Base-by-base conservation (phyloP, 2,797 vertebrate species). In the Diglossa cyanea region DNA sequence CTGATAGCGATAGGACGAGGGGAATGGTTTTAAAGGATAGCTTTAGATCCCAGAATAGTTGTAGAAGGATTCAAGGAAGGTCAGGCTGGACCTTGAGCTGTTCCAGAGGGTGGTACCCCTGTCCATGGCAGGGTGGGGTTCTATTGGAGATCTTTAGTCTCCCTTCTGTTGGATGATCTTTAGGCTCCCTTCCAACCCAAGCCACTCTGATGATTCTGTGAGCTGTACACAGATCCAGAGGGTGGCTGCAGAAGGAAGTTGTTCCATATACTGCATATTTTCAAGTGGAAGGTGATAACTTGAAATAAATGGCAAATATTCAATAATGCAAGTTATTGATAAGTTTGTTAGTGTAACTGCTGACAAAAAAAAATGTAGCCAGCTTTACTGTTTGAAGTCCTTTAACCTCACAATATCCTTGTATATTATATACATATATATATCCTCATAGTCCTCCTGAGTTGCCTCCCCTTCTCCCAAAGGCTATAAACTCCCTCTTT, bases 221-320 rank as follows among this genome's bases (percentile, higher is more conserved):
- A 40, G 19, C 26, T 40, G 8, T 28, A 11, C 8, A 7, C 3
- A 21, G 66, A 47, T 4, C 11, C 7, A 7, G 5, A 0, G 2
- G 6, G 19, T 55, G 66, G 23, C 48, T 84, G 92, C 50, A 61
- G 77, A 53, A 86, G 39, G 9, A 55, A 40, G 4, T 42, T 74
- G 20, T 57, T 65, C 51, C 6, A 10, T 37, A 3, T 15, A 13
- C 39, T 74, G 13, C 8, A 1, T 57, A 4, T 87, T 82, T 95
- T 82, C n/a, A 85, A 44, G 26, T 67, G 30, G 17, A 70, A 73
- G 21, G n/a, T 30, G 74, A 30, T 67, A 83, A 42, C 35, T 28
- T 31, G 20, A 65, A 79, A 54, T 60, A 82, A 73, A 70, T 37
- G 19, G 17, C 33, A 73, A 78, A 28, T 71, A 70, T 61, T 47